Conservation (phyloP, 2,113 vertebrate genomes). For the Jaculus jaculus region DNA sequence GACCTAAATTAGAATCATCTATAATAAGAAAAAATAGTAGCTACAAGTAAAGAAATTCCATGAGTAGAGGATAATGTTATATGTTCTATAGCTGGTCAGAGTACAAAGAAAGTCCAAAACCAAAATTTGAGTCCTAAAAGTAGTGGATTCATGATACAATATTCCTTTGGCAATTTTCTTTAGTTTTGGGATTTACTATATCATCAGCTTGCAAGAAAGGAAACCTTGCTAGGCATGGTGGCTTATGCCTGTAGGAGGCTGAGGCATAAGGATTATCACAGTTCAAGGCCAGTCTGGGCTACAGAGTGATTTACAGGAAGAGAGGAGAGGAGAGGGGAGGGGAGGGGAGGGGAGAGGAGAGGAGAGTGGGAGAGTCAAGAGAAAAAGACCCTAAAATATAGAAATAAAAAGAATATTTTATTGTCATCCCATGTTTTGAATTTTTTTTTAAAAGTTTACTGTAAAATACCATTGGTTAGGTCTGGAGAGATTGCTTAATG, state of each 20-base stretch:
- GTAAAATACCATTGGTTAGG: too few species aligned
- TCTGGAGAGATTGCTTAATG: too few species aligned
- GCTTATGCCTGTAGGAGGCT: neutral
- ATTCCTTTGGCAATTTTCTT: constrained; percentile 24
- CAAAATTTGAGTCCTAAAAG: neutral
- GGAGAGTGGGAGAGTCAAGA: too few species aligned
- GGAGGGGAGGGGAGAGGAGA: too few species aligned
- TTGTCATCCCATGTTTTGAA: neutral
- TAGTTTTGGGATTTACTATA: constrained; percentile 31
- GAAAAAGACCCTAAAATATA: too few species aligned
- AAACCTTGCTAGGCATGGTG: neutral
- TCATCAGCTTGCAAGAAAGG: neutral
- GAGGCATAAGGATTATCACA: neutral
- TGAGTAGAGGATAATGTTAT: neutral
- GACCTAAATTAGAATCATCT: constrained; percentile 8
- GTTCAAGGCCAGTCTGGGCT: neutral
- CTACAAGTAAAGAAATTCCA: constrained; percentile 25
- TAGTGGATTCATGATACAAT: neutral
- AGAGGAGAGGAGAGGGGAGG: too few species aligned
- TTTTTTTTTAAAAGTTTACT: neutral
- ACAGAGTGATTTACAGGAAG: neutral
- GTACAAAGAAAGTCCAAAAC: neutral
- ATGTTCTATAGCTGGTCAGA: neutral
- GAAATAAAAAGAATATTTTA: neutral
- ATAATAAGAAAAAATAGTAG: neutral